These are phyloP conservation scores for Pangasius macronema DNA, from an alignment of 2,797 vertebrate species.

Conservation along the genomic window DNA sequence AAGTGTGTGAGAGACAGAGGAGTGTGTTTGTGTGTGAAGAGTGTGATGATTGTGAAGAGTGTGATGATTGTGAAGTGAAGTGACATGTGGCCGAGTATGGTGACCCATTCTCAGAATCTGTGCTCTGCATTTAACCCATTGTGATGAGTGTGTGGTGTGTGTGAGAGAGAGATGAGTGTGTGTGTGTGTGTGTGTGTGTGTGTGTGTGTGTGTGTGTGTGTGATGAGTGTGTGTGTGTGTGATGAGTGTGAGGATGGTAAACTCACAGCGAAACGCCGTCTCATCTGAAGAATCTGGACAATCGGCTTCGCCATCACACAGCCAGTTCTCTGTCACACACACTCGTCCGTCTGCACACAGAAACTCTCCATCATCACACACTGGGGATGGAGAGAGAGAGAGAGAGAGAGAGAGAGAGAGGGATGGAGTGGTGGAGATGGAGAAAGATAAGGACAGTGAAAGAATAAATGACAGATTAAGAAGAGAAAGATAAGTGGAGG, in stretches of 20 bases:
- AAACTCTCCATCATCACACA: conserved; percentile 81
- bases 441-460: conserved; percentile 11
- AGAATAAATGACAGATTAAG: neutral
- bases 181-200: neutral
- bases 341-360: conserved; percentile 75
- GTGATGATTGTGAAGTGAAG: no score
- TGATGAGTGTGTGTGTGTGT: neutral
- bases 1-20: no score
- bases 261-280: neutral
- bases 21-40: no score
- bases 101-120: no score
- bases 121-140: no score
- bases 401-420: neutral
- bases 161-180: no score
- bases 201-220: neutral
- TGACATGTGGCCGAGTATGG: no score
- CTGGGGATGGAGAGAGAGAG: conserved; percentile 47
- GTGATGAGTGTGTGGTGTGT: no score
- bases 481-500: neutral
- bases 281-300: conserved; percentile 72
- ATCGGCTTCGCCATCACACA: conserved; percentile 83
- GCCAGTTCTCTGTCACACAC: conserved; percentile 80
- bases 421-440: neutral
- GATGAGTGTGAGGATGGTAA: neutral
- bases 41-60: no score